These are phyloP conservation scores for Serrognathus titanus DNA, from an alignment of 2,888 invertebrate genomes.

Conservation along the genomic window DNA sequence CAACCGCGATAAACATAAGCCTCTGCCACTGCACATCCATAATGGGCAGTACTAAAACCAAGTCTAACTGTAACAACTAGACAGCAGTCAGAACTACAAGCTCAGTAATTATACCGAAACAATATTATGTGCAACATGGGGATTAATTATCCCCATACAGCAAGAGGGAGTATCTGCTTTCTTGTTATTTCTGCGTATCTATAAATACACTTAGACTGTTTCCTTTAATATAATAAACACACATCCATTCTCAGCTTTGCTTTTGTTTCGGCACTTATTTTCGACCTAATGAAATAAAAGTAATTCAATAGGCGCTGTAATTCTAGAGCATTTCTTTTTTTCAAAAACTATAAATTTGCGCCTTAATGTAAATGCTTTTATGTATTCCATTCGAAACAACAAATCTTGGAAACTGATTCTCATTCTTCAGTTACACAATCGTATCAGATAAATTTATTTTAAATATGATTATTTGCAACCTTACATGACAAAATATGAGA, in stretches of 20 bases:
- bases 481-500: too few relatives aligned
- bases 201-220: conserved; percentile 10
- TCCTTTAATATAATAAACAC: conserved; percentile 11
- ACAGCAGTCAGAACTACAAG: conserved; percentile 45
- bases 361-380: too few relatives aligned
- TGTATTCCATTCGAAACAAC: too few relatives aligned
- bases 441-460: too few relatives aligned
- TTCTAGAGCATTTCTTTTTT: too few relatives aligned
- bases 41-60: conserved; percentile 32
- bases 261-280: too few relatives aligned
- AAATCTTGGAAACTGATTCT: too few relatives aligned
- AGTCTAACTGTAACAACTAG: conserved; percentile 36
- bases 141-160: conserved; percentile 49
- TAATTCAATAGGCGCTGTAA: too few relatives aligned
- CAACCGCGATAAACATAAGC: conserved; percentile 27
- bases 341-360: too few relatives aligned
- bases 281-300: too few relatives aligned
- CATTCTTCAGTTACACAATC: too few relatives aligned
- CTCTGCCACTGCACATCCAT: conserved; percentile 28
- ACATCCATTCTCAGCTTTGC: not conserved
- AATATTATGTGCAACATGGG: conserved; percentile 49
- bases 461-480: too few relatives aligned
- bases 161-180: conserved; percentile 37
- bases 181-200: conserved; percentile 22
- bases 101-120: conserved; percentile 50